phyloP scores from a whole-genome alignment of 2,888 invertebrate genomes.

The Apocheima hispidaria region DNA sequence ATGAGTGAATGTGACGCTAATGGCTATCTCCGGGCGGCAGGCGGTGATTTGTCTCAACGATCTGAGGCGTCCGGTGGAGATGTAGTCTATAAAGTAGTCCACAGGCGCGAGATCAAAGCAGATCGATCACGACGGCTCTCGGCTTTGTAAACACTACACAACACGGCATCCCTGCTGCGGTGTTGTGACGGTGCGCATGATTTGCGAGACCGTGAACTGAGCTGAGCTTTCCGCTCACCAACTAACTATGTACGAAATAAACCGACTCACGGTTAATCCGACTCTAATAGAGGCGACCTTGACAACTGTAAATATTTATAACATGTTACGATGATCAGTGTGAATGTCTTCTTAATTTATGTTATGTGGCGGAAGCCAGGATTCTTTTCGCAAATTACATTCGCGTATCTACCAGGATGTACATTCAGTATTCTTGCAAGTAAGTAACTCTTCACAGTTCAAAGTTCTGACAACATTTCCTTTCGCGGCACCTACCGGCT shows the following conservation, averaged over 20 bases:
- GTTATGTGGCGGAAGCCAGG: constrained; percentile 38
- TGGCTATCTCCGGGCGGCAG: constrained; percentile 15
- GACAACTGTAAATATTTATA: constrained; percentile 74
- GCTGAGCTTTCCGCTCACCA: constrained; percentile 36
- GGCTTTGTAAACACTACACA: constrained; percentile 53
- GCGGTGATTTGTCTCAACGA: constrained; percentile 16
- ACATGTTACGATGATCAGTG: constrained; percentile 70
- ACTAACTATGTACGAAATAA: constrained; percentile 53
- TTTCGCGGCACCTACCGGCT: not conserved
- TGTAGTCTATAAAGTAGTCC: constrained; percentile 40
- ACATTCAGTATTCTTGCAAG: not conserved
- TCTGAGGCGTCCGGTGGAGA: constrained; percentile 7
- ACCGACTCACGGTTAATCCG: constrained; percentile 57
- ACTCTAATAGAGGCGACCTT: constrained; percentile 70
- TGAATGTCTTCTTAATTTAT: constrained; percentile 75
- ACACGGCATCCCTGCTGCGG: constrained; percentile 43
- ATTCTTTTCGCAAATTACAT: constrained; percentile 23
- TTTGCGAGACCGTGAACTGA: constrained; percentile 54
- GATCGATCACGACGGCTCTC: constrained; percentile 50
- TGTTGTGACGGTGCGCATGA: constrained; percentile 30
- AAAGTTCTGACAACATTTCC: too few relatives aligned
- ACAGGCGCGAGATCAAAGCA: constrained; percentile 55
- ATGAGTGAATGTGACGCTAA: constrained; percentile 26
- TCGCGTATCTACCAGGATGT: not conserved
- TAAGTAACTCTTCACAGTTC: too few relatives aligned